Percentiles rank a stretch among this genome's conserved stretches.
Conservation (phyloP, 2,888 invertebrate species). For the Ichneumon xanthorius region DNA sequence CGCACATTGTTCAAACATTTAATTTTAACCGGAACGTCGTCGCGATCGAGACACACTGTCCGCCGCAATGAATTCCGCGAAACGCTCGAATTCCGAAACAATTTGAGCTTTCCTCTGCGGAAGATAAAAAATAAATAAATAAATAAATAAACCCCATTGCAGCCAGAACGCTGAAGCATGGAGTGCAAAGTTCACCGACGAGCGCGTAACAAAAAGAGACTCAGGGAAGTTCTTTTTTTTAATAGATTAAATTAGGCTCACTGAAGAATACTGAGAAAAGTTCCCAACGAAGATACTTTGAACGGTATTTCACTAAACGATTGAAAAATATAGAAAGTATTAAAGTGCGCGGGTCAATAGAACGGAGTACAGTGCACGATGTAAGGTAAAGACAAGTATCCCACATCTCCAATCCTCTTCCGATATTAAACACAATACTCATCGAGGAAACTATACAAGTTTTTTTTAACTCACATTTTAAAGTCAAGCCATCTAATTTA, state of each 20-base stretch:
- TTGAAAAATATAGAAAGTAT: not conserved
- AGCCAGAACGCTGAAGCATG: not conserved
- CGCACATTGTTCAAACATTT: not conserved
- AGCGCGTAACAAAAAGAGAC: conserved; percentile 8
- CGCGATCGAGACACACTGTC: not conserved
- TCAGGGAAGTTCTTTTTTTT: not conserved
- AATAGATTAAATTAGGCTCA: not conserved
- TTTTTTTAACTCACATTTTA: conserved; percentile 29
- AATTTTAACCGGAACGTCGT: not conserved
- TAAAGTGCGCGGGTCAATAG: not conserved
- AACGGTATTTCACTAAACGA: not conserved
- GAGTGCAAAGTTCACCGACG: not conserved
- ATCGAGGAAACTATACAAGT: conserved; percentile 39
- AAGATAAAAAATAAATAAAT: no score
- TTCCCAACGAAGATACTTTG: not conserved
- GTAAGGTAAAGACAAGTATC: not conserved
- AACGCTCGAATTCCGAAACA: not conserved
- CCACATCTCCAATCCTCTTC: not conserved
- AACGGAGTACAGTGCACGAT: conserved; percentile 1
- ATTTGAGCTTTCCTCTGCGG: not conserved
- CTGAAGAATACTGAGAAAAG: not conserved
- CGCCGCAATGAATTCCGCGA: not conserved
- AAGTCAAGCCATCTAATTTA: not conserved
- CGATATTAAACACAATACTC: conserved; percentile 52
- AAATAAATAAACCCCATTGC: not conserved